These are phyloP conservation scores for Clivina fossor DNA, from an alignment of 2,888 invertebrate genomes.

Conservation along the genomic window DNA sequence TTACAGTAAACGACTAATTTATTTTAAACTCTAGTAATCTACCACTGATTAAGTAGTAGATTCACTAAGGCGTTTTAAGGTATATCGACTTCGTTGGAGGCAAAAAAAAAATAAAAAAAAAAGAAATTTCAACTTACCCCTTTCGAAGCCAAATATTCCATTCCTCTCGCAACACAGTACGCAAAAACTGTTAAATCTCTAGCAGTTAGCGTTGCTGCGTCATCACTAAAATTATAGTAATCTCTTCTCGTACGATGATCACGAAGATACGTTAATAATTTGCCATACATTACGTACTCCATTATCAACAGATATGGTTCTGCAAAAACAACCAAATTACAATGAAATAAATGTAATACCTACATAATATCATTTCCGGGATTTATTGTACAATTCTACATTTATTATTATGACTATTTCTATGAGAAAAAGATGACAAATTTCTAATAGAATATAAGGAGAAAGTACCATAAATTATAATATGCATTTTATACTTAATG, in stretches of 20 bases:
- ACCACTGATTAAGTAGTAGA: too few relatives aligned
- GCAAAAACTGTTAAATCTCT: conserved; percentile 78
- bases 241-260: conserved; percentile 60
- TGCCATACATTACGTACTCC: conserved; percentile 85
- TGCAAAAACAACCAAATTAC: conserved; percentile 51
- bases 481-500: too few relatives aligned
- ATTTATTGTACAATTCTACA: too few relatives aligned
- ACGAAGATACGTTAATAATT: conserved; percentile 73
- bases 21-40: too few relatives aligned
- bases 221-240: conserved; percentile 65
- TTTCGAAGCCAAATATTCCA: conserved; percentile 80
- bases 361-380: too few relatives aligned
- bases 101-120: not conserved
- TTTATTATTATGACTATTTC: too few relatives aligned
- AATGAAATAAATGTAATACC: conserved; percentile 18
- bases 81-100: not conserved
- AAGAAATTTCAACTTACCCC: conserved; percentile 60
- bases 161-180: conserved; percentile 79
- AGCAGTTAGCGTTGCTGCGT: conserved; percentile 66
- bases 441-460: too few relatives aligned
- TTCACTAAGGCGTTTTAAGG: not conserved
- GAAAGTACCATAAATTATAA: too few relatives aligned
- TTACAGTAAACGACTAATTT: too few relatives aligned
- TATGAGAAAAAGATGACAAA: too few relatives aligned
- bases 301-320: conserved; percentile 81